Evolutionary conservation across 1,140 invertebrate species (phyloP), one percentile per base, ranked within the genome.

Genomic region (Holotrichia oblita): DNA sequence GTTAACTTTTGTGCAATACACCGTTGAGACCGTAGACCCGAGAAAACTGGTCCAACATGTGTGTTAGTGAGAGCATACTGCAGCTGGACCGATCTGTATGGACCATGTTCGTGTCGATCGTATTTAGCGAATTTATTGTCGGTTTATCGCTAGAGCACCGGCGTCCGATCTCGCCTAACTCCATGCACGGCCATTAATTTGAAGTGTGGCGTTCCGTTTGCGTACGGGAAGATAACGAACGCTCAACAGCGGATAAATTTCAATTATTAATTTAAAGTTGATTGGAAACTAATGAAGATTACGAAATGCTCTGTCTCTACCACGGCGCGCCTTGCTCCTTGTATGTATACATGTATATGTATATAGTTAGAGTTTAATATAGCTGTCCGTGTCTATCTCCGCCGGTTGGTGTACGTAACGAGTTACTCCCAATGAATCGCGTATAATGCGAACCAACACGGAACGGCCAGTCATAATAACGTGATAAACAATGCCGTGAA

Each of bases 211-310:
- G n/a, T 48, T 14, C 44, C 10, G 12, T 6, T 17, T 17, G 48
- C 12, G 48, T 55, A n/a, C n/a, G 14, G 6, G 48, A n/a, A 17
- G 48, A 55, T 55, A 55, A 55, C 48, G 48, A 55, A 48, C 44
- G 44, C 6, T 48, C 44, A 48, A 48, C 44, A 10, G 44, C 48
- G 48, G 48, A 55, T 55, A 55, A 55, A 55, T 17, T n/a, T 55
- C 48, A 55, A 55, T 55, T 55, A 55, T 55, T 55, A 55, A 55
- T 55, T 55, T 55, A 55, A 17, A 55, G 48, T 55, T 55, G 48
- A 55, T 55, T 55, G 48, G 48, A 55, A 55, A 17, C 48, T 55
- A 55, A 55, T 55, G 48, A 55, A 55, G 48, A 17, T 55, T 55
- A 17, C 48, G 48, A 17, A 55, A 55, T 17, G 6, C 17, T 4